Percentiles rank a stretch among this genome's conserved stretches.
These are phyloP conservation scores for Linurgus olivaceus DNA, from an alignment of 2,797 vertebrate species.

Conservation along the genomic window DNA sequence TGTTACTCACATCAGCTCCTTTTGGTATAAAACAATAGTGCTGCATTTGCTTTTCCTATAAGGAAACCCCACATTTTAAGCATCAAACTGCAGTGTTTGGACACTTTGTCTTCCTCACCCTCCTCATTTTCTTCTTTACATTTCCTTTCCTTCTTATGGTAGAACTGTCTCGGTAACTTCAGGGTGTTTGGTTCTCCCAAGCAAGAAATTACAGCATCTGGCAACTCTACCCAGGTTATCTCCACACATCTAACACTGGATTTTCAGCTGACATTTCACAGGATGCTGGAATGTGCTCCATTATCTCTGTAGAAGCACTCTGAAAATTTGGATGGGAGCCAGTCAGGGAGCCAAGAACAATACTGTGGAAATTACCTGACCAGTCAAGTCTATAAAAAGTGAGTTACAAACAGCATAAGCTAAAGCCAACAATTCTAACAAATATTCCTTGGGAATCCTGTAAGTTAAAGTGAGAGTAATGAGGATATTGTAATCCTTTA, in stretches of 20 bases:
- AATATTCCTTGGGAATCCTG: background rate
- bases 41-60: background rate
- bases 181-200: background rate
- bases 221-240: background rate
- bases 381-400: slow-evolving; percentile 19
- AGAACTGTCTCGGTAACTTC: background rate
- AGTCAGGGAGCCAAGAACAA: slow-evolving; percentile 34
- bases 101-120: background rate
- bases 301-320: slow-evolving; percentile 23
- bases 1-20: background rate
- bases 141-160: background rate
- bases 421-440: background rate
- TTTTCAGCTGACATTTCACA: slow-evolving; percentile 1
- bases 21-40: background rate
- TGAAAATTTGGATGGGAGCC: background rate
- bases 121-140: background rate
- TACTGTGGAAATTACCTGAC: slow-evolving; percentile 35
- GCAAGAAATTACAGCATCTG: slow-evolving; percentile 4
- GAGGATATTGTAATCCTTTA: background rate
- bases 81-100: too few species aligned
- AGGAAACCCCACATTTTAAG: background rate
- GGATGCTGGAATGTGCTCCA: background rate
- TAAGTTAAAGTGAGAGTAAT: background rate
- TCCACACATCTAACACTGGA: background rate
- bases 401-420: background rate